These are phyloP conservation scores for Schizothorax lantsangensis DNA, from an alignment of 2,797 vertebrate species.

Conservation along the genomic window DNA sequence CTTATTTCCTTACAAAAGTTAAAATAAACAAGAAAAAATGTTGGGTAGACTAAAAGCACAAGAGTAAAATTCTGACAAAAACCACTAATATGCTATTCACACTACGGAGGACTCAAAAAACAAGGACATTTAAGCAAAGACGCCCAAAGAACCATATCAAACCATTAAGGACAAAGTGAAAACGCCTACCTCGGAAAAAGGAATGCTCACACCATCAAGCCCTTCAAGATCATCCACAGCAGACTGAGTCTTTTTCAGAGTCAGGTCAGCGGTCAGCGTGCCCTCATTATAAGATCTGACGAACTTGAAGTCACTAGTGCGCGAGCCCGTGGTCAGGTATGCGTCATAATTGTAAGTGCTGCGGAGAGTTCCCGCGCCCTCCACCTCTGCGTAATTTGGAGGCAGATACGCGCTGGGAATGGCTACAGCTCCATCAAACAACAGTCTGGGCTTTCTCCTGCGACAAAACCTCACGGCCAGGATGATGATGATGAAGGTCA, in stretches of 20 bases:
- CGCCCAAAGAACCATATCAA: neutral
- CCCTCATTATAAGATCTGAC: conserved; percentile 14
- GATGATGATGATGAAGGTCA: conserved; percentile 59
- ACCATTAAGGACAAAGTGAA: neutral
- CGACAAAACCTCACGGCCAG: no score
- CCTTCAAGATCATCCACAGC: conserved; percentile 20
- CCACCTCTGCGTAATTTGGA: no score
- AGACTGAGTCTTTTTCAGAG: neutral
- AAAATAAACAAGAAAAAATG: no score
- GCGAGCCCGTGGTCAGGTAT: neutral
- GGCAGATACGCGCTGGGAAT: neutral
- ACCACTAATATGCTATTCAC: neutral
- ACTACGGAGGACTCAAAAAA: neutral
- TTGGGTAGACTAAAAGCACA: no score
- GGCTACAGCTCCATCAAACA: no score
- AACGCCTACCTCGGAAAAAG: neutral
- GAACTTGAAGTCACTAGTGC: conserved; percentile 22
- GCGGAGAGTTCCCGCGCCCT: no score
- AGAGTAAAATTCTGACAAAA: no score
- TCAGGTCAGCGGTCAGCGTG: conserved; percentile 23
- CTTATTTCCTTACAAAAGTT: no score
- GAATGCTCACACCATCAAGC: neutral
- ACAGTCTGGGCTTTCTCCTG: no score
- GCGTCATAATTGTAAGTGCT: no score
- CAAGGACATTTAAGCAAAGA: neutral